Percentiles rank a stretch among this genome's conserved stretches.
Conservation (phyloP, 1,140 invertebrate genomes). For the Berghia stephanieae region DNA sequence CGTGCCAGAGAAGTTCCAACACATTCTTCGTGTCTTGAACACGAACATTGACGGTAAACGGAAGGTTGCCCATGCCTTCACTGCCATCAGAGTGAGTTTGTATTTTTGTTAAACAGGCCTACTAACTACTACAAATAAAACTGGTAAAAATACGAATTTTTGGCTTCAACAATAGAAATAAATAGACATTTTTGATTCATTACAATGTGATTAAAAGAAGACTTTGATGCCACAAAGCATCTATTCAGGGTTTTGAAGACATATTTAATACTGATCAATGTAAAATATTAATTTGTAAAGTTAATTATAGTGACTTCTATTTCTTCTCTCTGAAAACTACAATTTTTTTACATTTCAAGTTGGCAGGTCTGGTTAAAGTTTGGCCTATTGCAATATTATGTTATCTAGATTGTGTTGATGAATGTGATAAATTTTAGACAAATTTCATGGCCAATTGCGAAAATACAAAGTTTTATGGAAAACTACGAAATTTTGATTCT, state of each 20-base stretch:
- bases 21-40: conserved; percentile 99
- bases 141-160: too few relatives aligned
- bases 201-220: background rate
- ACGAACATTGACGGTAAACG: conserved; percentile 99
- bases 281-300: background rate
- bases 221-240: background rate
- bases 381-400: too few relatives aligned
- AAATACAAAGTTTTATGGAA: too few relatives aligned
- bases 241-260: background rate
- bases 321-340: too few relatives aligned
- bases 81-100: conserved; percentile 84
- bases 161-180: background rate
- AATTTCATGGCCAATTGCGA: too few relatives aligned
- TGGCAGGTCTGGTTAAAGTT: too few relatives aligned
- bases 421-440: too few relatives aligned
- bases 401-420: too few relatives aligned
- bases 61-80: conserved; percentile 98
- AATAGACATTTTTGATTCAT: background rate
- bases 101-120: background rate
- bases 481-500: too few relatives aligned
- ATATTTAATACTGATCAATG: background rate
- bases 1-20: conserved; percentile 98
- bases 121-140: too few relatives aligned
- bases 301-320: too few relatives aligned
- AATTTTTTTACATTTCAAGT: too few relatives aligned